A percentile compares a stretch with the other conserved stretches of the same genome.
These are phyloP conservation scores for Helicoverpa armigera DNA, from an alignment of 1,140 invertebrate species.

Conservation along the genomic window DNA sequence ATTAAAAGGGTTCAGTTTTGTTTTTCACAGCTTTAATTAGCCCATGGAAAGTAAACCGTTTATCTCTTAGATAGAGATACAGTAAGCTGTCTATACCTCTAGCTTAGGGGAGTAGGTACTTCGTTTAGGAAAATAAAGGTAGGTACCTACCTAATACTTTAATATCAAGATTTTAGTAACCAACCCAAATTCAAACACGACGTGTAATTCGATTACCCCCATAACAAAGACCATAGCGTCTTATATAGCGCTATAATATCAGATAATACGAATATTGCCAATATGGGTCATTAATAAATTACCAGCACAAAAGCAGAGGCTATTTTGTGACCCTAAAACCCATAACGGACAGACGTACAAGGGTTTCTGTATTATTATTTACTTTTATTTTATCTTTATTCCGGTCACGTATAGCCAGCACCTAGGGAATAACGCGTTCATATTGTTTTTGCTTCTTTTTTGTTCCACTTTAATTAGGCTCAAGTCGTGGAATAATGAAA, in stretches of 20 bases:
- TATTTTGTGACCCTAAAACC: conserved; percentile 9
- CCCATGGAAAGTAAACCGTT: too few relatives aligned
- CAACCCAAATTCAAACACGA: background rate
- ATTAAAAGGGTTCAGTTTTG: too few relatives aligned
- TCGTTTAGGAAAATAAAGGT: too few relatives aligned
- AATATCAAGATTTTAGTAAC: background rate
- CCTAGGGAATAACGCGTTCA: conserved; percentile 56
- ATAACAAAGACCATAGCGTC: background rate
- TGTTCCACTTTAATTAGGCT: conserved; percentile 64
- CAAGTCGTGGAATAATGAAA: conserved; percentile 58
- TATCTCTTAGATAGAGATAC: too few relatives aligned
- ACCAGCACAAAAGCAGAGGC: conserved; percentile 6
- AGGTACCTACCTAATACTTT: too few relatives aligned
- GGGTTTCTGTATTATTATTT: conserved; percentile 62
- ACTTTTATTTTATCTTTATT: conserved; percentile 60
- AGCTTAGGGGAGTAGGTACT: too few relatives aligned
- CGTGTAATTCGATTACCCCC: background rate
- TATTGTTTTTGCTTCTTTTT: conserved; percentile 69
- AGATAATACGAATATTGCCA: conserved; percentile 15
- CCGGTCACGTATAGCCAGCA: conserved; percentile 64
- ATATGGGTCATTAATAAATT: conserved; percentile 42
- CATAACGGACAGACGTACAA: conserved; percentile 42
- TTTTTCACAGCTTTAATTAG: too few relatives aligned
- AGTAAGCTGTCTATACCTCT: too few relatives aligned
- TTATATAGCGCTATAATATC: conserved; percentile 10